phyloP scores from a whole-genome alignment of 2,113 vertebrate species.

The Oxyruncus cristatus region DNA sequence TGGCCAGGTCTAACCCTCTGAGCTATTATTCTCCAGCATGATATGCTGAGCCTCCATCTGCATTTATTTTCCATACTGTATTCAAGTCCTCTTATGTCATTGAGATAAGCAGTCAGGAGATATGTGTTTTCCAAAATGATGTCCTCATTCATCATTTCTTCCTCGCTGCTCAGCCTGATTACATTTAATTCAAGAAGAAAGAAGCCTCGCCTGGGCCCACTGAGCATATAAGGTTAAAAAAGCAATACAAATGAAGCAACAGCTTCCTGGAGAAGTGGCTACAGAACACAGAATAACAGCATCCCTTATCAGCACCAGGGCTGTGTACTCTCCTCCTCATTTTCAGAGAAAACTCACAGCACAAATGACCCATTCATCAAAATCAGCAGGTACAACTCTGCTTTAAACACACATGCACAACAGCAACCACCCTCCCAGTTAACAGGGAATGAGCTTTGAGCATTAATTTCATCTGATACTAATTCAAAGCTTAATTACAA shows the following conservation, averaged over 20 bases:
- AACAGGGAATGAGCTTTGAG: not conserved
- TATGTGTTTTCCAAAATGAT: conserved; percentile 63
- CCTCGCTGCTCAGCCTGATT: conserved; percentile 63
- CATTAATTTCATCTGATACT: conserved; percentile 27
- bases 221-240: conserved; percentile 66
- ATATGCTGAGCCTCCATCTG: conserved; percentile 41
- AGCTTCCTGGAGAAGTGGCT: conserved; percentile 7
- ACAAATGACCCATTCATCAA: conserved; percentile 56
- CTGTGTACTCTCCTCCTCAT: conserved; percentile 8
- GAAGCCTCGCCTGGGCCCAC: conserved; percentile 13
- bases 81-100: conserved; percentile 64
- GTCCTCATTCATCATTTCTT: conserved; percentile 67
- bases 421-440: conserved; percentile 3
- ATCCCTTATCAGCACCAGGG: not conserved
- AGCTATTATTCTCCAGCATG: conserved; percentile 50
- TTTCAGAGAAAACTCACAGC: conserved; percentile 38
- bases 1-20: not conserved
- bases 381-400: conserved; percentile 39
- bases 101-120: conserved; percentile 68
- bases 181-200: conserved; percentile 72
- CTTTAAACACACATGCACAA: not conserved
- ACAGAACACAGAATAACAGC: conserved; percentile 25
- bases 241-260: conserved; percentile 62
- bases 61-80: conserved; percentile 49
- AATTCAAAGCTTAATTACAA: conserved; percentile 27